These are phyloP conservation scores for Ennomos quercinarius DNA, from an alignment of 2,888 invertebrate genomes.

Conservation along the genomic window DNA sequence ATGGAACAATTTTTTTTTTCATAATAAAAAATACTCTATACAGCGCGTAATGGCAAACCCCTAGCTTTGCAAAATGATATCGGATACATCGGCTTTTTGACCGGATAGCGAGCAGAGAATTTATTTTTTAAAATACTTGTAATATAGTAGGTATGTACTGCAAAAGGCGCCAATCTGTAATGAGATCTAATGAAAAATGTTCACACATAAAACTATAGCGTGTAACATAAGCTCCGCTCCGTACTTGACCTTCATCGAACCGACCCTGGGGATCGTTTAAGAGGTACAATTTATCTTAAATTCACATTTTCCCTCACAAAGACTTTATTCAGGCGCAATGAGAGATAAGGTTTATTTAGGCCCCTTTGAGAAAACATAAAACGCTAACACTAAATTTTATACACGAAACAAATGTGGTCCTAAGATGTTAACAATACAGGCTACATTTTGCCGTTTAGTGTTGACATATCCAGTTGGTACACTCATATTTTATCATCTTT, in stretches of 20 bases:
- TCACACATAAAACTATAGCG: slow-evolving; percentile 1
- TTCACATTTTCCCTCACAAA: slow-evolving; percentile 31
- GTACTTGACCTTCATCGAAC: slow-evolving; percentile 24
- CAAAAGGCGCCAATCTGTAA: too few species aligned
- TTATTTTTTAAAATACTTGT: too few species aligned
- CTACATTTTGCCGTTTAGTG: slow-evolving; percentile 3
- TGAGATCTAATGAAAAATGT: background rate
- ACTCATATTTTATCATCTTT: too few species aligned
- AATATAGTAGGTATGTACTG: too few species aligned
- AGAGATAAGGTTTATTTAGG: slow-evolving; percentile 32
- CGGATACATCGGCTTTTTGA: too few species aligned
- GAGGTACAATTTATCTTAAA: slow-evolving; percentile 32
- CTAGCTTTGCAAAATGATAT: too few species aligned
- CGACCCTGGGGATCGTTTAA: slow-evolving; percentile 28
- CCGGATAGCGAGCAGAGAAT: too few species aligned
- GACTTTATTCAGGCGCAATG: slow-evolving; percentile 26
- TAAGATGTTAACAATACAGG: slow-evolving; percentile 1
- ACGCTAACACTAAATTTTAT: slow-evolving; percentile 27
- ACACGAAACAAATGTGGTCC: slow-evolving; percentile 19
- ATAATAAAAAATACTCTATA: too few species aligned
- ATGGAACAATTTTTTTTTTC: too few species aligned
- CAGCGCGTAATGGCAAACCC: too few species aligned
- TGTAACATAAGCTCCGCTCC: slow-evolving; percentile 11
- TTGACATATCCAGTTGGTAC: background rate
- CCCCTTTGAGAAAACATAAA: slow-evolving; percentile 29